phyloP scores from a whole-genome alignment of 2,888 invertebrate genomes.

The Anoplius nigerrimus region DNA sequence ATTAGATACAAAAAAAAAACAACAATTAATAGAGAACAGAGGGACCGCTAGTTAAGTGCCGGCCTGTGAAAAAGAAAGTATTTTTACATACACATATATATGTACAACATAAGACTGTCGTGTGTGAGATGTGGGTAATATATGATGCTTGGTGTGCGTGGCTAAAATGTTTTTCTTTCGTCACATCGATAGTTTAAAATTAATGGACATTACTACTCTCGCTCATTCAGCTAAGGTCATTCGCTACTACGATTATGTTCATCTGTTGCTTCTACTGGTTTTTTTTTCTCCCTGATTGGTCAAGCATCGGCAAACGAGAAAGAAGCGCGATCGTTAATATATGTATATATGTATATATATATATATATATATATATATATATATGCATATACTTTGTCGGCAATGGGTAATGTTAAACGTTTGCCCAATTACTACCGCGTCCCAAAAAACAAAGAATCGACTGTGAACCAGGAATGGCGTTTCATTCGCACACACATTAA shows the following conservation, averaged over 20 bases:
- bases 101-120: conserved; percentile 34
- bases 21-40: conserved; percentile 57
- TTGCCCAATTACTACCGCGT: no score
- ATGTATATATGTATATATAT: no score
- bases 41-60: conserved; percentile 58
- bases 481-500: no score
- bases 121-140: conserved; percentile 8
- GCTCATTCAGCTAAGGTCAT: conserved; percentile 56
- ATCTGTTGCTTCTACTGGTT: conserved; percentile 53
- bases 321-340: neutral
- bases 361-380: no score
- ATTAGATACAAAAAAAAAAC: conserved; percentile 49
- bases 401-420: no score
- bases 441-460: no score
- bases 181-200: conserved; percentile 47
- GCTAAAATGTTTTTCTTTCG: conserved; percentile 25
- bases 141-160: conserved; percentile 26
- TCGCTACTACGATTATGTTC: conserved; percentile 50
- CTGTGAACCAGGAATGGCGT: no score
- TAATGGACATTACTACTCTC: conserved; percentile 48
- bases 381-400: no score
- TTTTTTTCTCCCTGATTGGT: conserved; percentile 55
- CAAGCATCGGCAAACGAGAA: conserved; percentile 31
- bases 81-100: conserved; percentile 12
- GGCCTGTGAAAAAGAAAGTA: conserved; percentile 57